phyloP scores from a whole-genome alignment of 2,113 vertebrate genomes.

The Notarius quadriscutis region DNA sequence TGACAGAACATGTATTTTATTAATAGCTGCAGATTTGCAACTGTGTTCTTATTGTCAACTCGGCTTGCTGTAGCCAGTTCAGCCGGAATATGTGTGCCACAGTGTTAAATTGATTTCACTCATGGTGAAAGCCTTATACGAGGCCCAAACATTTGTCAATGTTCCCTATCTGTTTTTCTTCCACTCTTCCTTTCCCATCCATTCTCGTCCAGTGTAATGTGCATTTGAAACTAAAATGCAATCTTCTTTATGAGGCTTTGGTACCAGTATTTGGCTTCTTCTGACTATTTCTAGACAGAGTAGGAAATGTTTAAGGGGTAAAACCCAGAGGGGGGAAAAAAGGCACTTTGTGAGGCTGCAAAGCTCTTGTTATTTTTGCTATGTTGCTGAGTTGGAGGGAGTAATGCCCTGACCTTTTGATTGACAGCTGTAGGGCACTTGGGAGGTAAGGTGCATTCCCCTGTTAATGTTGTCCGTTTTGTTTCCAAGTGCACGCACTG shows the following conservation, averaged over 20 bases:
- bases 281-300: not conserved
- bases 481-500: constrained; percentile 59
- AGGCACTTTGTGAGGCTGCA: not conserved
- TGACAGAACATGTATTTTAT: constrained; percentile 23
- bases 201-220: not conserved
- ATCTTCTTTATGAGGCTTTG: not conserved
- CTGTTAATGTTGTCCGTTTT: constrained; percentile 63
- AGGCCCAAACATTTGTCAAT: not conserved
- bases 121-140: not conserved
- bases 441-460: constrained; percentile 50
- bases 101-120: constrained; percentile 31
- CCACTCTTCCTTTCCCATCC: too few relatives aligned
- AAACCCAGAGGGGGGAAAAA: not conserved
- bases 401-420: constrained; percentile 61
- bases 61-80: not conserved
- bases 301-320: not conserved
- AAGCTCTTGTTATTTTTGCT: constrained; percentile 60
- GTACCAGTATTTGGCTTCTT: not conserved
- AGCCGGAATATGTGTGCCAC: not conserved
- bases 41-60: constrained; percentile 20
- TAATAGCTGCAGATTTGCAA: constrained; percentile 8
- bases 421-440: constrained; percentile 60
- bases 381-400: constrained; percentile 55
- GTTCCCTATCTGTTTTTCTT: not conserved
- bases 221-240: not conserved